phyloP scores from a whole-genome alignment of 1,140 invertebrate species.

The Pachypeltis micranthus region DNA sequence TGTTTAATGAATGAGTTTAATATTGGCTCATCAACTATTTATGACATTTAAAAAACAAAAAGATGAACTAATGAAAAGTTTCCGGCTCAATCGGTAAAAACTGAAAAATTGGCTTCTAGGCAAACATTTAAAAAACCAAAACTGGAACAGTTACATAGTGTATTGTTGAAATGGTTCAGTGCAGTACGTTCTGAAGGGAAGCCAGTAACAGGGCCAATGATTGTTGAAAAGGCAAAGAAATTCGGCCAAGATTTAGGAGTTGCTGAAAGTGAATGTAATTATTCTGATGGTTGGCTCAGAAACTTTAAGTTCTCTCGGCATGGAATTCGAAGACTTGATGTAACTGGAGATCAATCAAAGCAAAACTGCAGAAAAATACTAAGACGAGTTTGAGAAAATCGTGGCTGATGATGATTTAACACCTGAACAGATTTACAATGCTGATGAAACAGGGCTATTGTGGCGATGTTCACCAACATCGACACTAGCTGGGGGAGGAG shows the following conservation, averaged over 20 bases:
- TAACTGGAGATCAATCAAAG: not conserved
- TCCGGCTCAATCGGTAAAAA: no score
- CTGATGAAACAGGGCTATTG: not conserved
- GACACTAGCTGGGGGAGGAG: conserved; percentile 1
- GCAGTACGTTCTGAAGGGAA: conserved; percentile 17
- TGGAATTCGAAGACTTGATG: conserved; percentile 8
- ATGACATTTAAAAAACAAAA: no score
- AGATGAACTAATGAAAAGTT: no score
- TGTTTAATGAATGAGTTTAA: no score
- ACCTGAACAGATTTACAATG: conserved; percentile 3
- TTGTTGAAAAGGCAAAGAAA: conserved; percentile 13
- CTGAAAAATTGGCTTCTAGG: no score
- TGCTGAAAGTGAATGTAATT: not conserved
- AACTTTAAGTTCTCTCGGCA: conserved; percentile 17
- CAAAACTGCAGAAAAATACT: not conserved
- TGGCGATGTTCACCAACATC: conserved; percentile 7
- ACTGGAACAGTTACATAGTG: no score
- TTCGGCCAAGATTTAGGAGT: conserved; percentile 5
- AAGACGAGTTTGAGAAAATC: not conserved
- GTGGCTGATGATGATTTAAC: conserved; percentile 1
- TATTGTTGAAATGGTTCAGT: conserved; percentile 16
- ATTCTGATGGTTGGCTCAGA: conserved; percentile 13
- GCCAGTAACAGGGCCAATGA: conserved; percentile 16
- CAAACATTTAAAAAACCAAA: no score
- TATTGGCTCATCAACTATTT: no score